Evolutionary conservation across 2,113 vertebrate species (phyloP).

Genomic region (Grantiella picta): DNA sequence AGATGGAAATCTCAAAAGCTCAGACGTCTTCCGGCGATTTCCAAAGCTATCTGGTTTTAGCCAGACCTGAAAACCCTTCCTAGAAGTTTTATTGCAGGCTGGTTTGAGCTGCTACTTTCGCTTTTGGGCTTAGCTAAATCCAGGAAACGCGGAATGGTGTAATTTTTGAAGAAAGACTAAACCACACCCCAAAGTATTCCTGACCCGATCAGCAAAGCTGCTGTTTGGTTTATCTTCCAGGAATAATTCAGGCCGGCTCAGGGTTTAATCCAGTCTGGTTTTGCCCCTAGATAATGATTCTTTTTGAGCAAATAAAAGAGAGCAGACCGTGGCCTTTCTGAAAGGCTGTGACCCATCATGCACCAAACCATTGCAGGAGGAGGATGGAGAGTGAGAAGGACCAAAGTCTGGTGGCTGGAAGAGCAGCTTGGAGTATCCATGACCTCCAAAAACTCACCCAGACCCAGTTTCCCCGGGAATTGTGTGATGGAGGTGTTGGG

Average conservation of each 20-base stretch:
- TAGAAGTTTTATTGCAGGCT: slow-evolving; percentile 33
- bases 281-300: not conserved
- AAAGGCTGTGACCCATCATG: not conserved
- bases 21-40: slow-evolving; percentile 11
- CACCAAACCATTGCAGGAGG: not conserved
- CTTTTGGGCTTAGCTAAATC: slow-evolving; percentile 42
- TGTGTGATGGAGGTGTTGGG: not conserved
- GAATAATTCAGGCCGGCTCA: not conserved
- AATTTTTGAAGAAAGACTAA: slow-evolving; percentile 20
- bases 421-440: not conserved
- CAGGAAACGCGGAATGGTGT: slow-evolving; percentile 11
- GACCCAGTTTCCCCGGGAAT: not conserved
- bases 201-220: not conserved
- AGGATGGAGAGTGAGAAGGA: not conserved
- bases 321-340: not conserved
- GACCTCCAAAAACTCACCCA: not conserved
- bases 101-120: slow-evolving; percentile 38
- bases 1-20: slow-evolving; percentile 50
- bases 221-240: not conserved
- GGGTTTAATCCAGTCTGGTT: not conserved
- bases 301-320: not conserved
- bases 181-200: not conserved
- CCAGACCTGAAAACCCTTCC: slow-evolving; percentile 22
- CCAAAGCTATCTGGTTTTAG: slow-evolving; percentile 21
- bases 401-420: not conserved